phyloP scores from a whole-genome alignment of 2,888 invertebrate species.

The Bombyx huttoni region DNA sequence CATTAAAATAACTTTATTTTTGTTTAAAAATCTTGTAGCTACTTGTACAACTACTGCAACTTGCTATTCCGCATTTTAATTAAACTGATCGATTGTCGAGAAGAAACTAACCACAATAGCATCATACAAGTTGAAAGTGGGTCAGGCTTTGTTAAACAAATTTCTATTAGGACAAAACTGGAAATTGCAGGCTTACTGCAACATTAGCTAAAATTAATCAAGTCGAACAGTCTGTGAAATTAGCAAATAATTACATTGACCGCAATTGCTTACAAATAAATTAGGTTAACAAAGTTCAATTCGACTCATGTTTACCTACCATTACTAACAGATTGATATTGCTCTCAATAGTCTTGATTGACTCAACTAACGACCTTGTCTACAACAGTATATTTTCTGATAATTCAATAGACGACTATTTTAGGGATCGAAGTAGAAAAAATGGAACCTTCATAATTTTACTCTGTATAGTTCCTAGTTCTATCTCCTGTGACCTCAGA shows the following conservation, averaged over 20 bases:
- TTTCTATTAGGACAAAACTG: not conserved
- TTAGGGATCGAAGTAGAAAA: too few species aligned
- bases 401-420: too few species aligned
- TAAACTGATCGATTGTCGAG: not conserved
- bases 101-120: not conserved
- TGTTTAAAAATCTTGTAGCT: not conserved
- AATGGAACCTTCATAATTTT: too few species aligned
- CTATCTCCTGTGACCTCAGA: too few species aligned
- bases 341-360: slow-evolving; percentile 3
- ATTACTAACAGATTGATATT: slow-evolving; percentile 2
- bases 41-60: not conserved
- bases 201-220: slow-evolving; percentile 15
- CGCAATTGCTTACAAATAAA: slow-evolving; percentile 19
- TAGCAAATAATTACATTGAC: slow-evolving; percentile 23
- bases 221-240: slow-evolving; percentile 21
- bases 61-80: not conserved
- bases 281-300: slow-evolving; percentile 11
- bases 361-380: not conserved
- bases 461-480: too few species aligned
- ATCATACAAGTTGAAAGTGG: not conserved
- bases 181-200: slow-evolving; percentile 4
- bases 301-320: not conserved
- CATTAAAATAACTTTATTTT: too few species aligned
- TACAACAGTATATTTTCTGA: not conserved
- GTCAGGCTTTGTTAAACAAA: not conserved